Evolutionary conservation across 2,113 vertebrate species (phyloP).

Genomic region (Pteruthius melanotis): DNA sequence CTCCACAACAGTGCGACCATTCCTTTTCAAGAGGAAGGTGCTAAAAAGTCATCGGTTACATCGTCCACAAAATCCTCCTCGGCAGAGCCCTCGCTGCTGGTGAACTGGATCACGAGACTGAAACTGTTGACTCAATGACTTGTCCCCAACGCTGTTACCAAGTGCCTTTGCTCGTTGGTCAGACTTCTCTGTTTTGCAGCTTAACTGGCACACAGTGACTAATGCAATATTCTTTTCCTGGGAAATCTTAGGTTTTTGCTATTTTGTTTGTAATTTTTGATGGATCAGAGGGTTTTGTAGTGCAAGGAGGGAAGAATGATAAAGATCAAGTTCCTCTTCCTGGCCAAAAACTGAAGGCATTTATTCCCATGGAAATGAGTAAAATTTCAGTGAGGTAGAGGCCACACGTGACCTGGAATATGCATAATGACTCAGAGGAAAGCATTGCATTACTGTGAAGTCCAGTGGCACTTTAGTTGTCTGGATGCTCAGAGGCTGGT

Average conservation of each 20-base stretch:
- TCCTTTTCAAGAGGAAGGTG: constrained; percentile 82
- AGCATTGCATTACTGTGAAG: background rate
- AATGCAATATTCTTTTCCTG: background rate
- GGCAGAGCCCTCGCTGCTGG: constrained; percentile 82
- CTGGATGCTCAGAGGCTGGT: background rate
- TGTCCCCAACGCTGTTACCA: constrained; percentile 36
- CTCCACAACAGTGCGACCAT: constrained; percentile 89
- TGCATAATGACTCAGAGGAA: background rate
- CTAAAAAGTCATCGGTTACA: constrained; percentile 66
- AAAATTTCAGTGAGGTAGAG: background rate
- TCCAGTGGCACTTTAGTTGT: background rate
- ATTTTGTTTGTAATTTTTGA: background rate
- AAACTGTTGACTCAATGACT: constrained; percentile 89
- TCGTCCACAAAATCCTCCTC: constrained; percentile 64
- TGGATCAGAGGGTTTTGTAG: background rate
- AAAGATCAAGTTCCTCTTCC: background rate
- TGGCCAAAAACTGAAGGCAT: background rate
- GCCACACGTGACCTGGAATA: background rate
- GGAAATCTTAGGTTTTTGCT: background rate
- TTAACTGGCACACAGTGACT: constrained; percentile 59
- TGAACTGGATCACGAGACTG: constrained; percentile 87
- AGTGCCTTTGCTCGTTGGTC: constrained; percentile 68
- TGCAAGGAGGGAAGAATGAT: background rate
- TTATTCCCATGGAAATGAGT: background rate
- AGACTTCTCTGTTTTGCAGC: background rate